Evolutionary conservation across 2,113 vertebrate species (phyloP).

Genomic region (Tupaia chinensis): DNA sequence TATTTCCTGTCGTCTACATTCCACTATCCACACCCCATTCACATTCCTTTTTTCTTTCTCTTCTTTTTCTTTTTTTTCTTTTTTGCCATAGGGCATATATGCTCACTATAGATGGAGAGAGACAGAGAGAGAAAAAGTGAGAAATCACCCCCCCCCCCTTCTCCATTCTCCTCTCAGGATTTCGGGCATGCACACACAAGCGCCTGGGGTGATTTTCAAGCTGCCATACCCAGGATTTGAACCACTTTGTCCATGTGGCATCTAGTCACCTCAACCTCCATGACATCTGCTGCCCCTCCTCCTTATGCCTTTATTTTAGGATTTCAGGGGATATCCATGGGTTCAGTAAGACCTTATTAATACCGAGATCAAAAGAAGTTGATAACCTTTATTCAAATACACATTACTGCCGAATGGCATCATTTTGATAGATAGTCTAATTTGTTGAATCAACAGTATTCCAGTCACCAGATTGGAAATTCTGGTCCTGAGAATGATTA

Average conservation of each 20-base stretch:
- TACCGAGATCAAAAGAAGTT: not conserved
- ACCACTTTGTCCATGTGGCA: too few species aligned
- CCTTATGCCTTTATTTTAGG: not conserved
- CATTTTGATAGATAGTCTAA: not conserved
- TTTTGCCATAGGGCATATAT: too few species aligned
- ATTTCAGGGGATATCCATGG: not conserved
- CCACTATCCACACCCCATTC: not conserved
- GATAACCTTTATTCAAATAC: not conserved
- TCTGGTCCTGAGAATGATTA: not conserved
- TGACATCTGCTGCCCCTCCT: too few species aligned
- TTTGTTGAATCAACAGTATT: not conserved
- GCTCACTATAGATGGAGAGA: too few species aligned
- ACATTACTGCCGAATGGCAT: not conserved
- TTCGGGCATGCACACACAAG: too few species aligned
- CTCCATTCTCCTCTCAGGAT: too few species aligned
- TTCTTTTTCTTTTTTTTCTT: not conserved
- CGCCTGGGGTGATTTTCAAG: too few species aligned
- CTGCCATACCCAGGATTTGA: too few species aligned
- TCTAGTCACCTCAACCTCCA: too few species aligned
- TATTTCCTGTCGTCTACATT: not conserved
- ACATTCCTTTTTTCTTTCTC: not conserved
- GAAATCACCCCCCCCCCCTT: too few species aligned
- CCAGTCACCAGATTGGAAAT: not conserved
- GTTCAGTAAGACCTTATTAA: not conserved
- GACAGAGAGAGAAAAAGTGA: too few species aligned